Percentiles rank a stretch among this genome's conserved stretches.
Conservation (phyloP, 2,797 vertebrate genomes). For the Xiphophorus birchmanni region DNA sequence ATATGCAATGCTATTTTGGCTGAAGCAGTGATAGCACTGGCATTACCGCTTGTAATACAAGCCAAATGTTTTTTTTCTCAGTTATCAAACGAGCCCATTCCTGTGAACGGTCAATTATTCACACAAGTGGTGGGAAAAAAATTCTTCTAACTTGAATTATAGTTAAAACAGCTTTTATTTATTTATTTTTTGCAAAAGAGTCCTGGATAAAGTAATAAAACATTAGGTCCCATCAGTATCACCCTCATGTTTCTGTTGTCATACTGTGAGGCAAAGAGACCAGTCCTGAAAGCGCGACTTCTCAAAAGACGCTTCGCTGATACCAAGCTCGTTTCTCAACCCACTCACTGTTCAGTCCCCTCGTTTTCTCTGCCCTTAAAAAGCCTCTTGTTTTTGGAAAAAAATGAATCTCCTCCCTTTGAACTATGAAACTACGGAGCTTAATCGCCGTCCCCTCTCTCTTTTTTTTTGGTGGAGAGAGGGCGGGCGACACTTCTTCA, state of each 20-base stretch:
- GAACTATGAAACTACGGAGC: constrained; percentile 42
- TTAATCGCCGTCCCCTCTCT: constrained; percentile 44
- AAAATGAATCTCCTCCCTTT: constrained; percentile 50
- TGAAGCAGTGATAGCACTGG: neutral
- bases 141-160: neutral
- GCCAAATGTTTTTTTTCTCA: neutral
- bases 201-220: constrained; percentile 28
- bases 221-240: constrained; percentile 34
- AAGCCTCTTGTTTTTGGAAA: constrained; percentile 49
- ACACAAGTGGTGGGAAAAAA: neutral
- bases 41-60: neutral
- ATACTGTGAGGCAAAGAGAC: constrained; percentile 38
- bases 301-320: constrained; percentile 50
- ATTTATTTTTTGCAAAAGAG: neutral
- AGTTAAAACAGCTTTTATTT: neutral
- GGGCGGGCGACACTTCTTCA: constrained; percentile 13
- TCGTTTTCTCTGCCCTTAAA: constrained; percentile 32
- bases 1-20: neutral
- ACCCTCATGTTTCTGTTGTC: constrained; percentile 43
- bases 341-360: constrained; percentile 40
- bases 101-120: neutral
- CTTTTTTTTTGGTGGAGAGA: neutral
- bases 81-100: neutral
- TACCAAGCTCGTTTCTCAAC: constrained; percentile 41
- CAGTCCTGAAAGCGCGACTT: constrained; percentile 40